Evolutionary conservation across 2,113 vertebrate genomes (phyloP).

Genomic region (Crocuta crocuta): DNA sequence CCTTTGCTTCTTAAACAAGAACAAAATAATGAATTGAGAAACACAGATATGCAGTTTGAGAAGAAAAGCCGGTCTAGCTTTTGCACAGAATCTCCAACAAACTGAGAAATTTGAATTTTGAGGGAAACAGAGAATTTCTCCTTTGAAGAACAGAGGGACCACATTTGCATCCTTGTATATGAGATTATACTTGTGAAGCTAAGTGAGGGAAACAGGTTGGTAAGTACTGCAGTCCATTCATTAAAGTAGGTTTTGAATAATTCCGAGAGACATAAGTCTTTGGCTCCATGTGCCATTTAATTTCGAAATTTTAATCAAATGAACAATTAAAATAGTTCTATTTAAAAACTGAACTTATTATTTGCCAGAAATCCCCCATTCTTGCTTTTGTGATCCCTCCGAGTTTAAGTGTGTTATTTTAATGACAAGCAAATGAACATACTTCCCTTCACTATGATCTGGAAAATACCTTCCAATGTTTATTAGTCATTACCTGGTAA

Average conservation of each 20-base stretch:
- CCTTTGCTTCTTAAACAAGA: constrained; percentile 18
- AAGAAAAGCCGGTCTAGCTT: neutral
- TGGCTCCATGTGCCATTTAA: neutral
- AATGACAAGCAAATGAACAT: constrained; percentile 39
- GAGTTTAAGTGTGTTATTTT: constrained; percentile 22
- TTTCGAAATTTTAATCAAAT: constrained; percentile 41
- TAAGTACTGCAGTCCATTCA: neutral
- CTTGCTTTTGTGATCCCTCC: neutral
- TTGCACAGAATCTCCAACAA: constrained; percentile 14
- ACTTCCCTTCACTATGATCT: neutral
- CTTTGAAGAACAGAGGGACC: neutral
- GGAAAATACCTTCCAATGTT: neutral
- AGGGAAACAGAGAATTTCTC: neutral
- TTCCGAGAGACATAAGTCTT: neutral
- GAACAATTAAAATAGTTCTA: neutral
- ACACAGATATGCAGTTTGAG: neutral
- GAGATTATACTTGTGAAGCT: neutral
- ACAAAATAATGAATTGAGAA: constrained; percentile 39
- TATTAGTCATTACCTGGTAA: neutral
- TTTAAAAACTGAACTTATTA: neutral
- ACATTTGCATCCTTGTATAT: neutral
- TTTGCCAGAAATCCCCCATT: constrained; percentile 46
- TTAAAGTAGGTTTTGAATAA: neutral
- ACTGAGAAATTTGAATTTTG: constrained; percentile 15
- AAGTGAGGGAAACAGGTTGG: neutral